Percentiles rank a stretch among this genome's conserved stretches.
These are phyloP conservation scores for Rallus crepitans DNA, from an alignment of 2,797 vertebrate genomes.

Conservation along the genomic window DNA sequence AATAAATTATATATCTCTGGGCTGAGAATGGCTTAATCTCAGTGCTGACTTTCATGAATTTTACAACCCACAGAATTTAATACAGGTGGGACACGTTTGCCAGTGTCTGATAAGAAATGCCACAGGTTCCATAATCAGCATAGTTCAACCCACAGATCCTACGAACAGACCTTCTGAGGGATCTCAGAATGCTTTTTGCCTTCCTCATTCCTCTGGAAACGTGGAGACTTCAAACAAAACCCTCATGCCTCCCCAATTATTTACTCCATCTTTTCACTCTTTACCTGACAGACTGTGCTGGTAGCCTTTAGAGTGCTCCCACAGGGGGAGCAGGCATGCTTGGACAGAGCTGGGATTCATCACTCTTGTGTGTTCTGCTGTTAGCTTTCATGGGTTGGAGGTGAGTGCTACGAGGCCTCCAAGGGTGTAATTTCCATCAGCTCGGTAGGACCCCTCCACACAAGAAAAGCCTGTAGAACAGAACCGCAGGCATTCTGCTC, in stretches of 20 bases:
- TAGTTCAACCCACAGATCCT: background rate
- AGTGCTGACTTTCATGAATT: background rate
- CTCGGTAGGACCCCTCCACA: background rate
- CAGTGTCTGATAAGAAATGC: background rate
- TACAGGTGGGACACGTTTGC: background rate
- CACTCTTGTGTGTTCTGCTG: background rate
- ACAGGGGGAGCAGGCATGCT: background rate
- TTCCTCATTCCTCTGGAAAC: background rate
- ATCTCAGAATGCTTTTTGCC: background rate
- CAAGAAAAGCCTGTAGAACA: background rate
- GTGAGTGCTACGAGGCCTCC: background rate
- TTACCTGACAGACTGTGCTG: background rate
- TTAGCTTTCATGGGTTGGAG: background rate
- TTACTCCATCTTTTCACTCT: background rate
- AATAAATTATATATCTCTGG: background rate
- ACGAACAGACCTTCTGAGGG: background rate
- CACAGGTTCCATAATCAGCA: background rate
- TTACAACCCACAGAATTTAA: background rate
- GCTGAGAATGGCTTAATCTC: background rate
- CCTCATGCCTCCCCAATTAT: background rate
- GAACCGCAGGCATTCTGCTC: constrained; percentile 5
- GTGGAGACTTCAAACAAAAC: background rate
- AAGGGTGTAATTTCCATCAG: background rate
- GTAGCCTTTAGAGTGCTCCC: background rate
- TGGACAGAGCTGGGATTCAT: background rate